Evolutionary conservation across 1,140 invertebrate genomes (phyloP).

Genomic region (Aphaenogaster rudis): DNA sequence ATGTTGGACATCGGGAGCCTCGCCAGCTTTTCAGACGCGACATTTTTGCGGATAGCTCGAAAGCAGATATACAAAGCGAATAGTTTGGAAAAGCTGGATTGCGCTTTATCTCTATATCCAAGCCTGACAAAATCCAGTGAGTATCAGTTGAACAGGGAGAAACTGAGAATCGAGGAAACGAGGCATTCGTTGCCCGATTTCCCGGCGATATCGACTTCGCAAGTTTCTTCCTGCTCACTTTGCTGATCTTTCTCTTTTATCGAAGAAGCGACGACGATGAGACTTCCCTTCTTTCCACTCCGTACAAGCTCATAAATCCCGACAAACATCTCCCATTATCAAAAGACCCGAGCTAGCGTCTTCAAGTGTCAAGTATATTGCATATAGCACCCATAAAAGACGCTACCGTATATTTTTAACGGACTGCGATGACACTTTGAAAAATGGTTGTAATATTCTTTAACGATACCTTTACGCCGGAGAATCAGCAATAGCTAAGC

Average conservation of each 20-base stretch:
- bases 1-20: background rate
- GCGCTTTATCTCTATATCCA: background rate
- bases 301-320: constrained; percentile 49
- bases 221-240: constrained; percentile 35
- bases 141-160: background rate
- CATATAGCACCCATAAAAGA: constrained; percentile 15
- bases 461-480: constrained; percentile 22
- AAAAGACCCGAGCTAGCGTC: constrained; percentile 14
- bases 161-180: constrained; percentile 17
- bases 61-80: background rate
- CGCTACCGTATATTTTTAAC: constrained; percentile 20
- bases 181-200: constrained; percentile 18
- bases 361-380: background rate
- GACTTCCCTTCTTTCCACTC: background rate
- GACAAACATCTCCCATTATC: constrained; percentile 53
- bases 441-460: constrained; percentile 4
- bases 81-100: background rate
- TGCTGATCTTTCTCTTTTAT: constrained; percentile 52
- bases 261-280: background rate
- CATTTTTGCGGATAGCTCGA: background rate
- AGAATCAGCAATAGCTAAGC: background rate
- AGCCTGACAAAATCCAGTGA: background rate
- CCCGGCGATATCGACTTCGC: constrained; percentile 37
- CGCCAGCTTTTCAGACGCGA: background rate
- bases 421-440: constrained; percentile 23